phyloP scores from a whole-genome alignment of 2,888 invertebrate species.

The Ganaspis brasiliensis region DNA sequence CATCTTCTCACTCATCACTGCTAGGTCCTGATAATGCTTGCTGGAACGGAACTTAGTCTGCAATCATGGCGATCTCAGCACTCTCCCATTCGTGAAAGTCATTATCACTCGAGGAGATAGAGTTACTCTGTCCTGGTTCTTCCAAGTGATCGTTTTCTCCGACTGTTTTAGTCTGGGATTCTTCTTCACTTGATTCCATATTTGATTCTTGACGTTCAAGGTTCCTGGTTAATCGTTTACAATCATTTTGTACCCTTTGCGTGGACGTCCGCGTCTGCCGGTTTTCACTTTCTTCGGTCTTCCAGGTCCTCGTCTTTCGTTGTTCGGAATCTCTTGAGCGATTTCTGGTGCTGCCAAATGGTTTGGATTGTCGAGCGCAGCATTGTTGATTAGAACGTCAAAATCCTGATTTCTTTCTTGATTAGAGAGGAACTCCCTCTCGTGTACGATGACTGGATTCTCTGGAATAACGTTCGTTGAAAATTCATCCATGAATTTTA shows the following conservation, averaged over 20 bases:
- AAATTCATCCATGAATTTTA: slow-evolving; percentile 29
- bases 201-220: not conserved
- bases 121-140: not conserved
- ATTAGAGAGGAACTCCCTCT: not conserved
- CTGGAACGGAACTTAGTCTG: slow-evolving; percentile 38
- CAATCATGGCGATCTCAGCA: not conserved
- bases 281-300: not conserved
- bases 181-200: not conserved
- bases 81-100: not conserved
- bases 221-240: not conserved
- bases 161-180: not conserved
- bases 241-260: slow-evolving; percentile 9
- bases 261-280: slow-evolving; percentile 32
- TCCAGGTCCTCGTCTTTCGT: not conserved
- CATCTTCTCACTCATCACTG: slow-evolving; percentile 50
- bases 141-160: not conserved
- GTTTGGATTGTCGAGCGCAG: not conserved
- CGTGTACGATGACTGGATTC: not conserved
- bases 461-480: not conserved
- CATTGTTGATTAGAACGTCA: not conserved
- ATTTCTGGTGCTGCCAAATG: not conserved
- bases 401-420: not conserved
- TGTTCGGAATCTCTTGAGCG: not conserved
- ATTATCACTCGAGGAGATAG: not conserved
- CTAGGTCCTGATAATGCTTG: slow-evolving; percentile 46